Evolutionary conservation across 1,140 invertebrate species (phyloP).

Genomic region (Lordiphosa mommai): DNA sequence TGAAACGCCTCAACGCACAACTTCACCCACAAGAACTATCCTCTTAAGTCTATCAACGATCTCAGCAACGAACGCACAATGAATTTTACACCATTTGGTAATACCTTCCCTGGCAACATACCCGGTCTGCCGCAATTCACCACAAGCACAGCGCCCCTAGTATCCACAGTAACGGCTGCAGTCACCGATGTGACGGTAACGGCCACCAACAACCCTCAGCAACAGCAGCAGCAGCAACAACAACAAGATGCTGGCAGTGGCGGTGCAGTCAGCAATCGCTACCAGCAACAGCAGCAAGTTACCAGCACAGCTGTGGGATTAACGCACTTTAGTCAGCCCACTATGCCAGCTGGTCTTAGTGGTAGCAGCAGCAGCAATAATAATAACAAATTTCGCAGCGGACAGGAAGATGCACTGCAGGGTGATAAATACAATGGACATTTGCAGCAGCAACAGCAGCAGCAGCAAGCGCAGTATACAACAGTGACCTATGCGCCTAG

Average conservation of each 20-base stretch:
- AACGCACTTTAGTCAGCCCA: constrained; percentile 68
- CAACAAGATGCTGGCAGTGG: constrained; percentile 9
- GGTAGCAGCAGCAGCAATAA: constrained; percentile 28
- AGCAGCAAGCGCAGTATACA: constrained; percentile 60
- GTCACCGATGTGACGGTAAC: constrained; percentile 56
- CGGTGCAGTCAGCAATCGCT: constrained; percentile 46
- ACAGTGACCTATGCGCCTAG: constrained; percentile 52
- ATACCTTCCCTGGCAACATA: constrained; percentile 82
- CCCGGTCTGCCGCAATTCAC: constrained; percentile 84
- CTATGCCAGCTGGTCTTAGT: constrained; percentile 20
- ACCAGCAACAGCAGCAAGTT: constrained; percentile 58
- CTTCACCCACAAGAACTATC: background rate
- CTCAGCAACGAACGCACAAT: constrained; percentile 78
- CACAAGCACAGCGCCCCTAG: constrained; percentile 79
- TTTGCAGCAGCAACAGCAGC: constrained; percentile 56
- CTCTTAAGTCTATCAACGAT: background rate
- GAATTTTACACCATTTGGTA: constrained; percentile 87
- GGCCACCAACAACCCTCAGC: constrained; percentile 48
- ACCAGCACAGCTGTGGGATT: constrained; percentile 58
- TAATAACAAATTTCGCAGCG: constrained; percentile 54
- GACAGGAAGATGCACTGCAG: constrained; percentile 48
- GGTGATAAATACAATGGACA: constrained; percentile 77
- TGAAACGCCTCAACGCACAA: constrained; percentile 20
- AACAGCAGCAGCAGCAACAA: constrained; percentile 56
- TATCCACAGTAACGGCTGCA: constrained; percentile 67